A percentile compares a stretch with the other conserved stretches of the same genome.
These are phyloP conservation scores for Cavia aperea DNA, from an alignment of 2,113 vertebrate species.

Conservation along the genomic window DNA sequence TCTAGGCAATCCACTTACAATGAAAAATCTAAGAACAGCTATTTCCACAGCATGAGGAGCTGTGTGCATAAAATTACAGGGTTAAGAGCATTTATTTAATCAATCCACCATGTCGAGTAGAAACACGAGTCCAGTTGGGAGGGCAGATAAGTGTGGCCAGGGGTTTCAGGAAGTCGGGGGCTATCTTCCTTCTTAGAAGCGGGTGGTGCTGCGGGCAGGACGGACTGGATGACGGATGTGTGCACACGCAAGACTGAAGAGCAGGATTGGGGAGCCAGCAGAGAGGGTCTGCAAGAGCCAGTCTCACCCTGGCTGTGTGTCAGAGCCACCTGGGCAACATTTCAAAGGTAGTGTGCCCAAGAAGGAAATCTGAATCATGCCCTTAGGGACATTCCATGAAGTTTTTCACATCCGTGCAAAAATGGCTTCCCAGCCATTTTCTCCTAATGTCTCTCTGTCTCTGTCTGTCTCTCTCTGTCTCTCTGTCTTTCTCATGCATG, in stretches of 20 bases:
- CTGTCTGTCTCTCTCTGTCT: background rate
- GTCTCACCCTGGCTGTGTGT: background rate
- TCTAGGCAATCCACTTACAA: conserved; percentile 53
- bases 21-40: conserved; percentile 60
- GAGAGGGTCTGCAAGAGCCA: background rate
- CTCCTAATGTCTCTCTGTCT: background rate
- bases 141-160: background rate
- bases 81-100: conserved; percentile 58
- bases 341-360: background rate
- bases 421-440: background rate
- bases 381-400: background rate
- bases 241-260: background rate
- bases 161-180: background rate
- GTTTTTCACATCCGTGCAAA: background rate
- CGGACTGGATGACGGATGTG: rapidly evolving
- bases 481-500: background rate
- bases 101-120: conserved; percentile 45
- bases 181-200: background rate
- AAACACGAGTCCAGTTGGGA: background rate
- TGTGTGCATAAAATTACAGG: conserved; percentile 58
- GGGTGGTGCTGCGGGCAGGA: rapidly evolving
- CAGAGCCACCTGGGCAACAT: background rate
- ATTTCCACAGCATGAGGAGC: conserved; percentile 64
- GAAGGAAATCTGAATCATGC: background rate
- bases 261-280: background rate